Percentiles rank a stretch among this genome's conserved stretches.
phyloP scores from a whole-genome alignment of 2,888 invertebrate genomes.

The Matsumyia berberina region DNA sequence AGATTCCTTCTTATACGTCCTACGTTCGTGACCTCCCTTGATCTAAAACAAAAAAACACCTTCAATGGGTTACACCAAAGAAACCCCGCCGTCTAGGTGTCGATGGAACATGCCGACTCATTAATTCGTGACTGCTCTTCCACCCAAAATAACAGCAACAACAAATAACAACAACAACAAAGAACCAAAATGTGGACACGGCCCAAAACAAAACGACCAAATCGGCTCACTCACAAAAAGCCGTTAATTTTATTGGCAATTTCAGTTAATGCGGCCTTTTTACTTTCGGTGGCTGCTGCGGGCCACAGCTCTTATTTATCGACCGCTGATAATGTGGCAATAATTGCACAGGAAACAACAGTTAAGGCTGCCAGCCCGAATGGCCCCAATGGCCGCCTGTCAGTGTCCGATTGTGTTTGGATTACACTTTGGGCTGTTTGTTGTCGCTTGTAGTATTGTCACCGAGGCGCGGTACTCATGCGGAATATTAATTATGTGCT shows the following conservation, averaged over 20 bases:
- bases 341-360: conserved; percentile 65
- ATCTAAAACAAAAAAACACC: conserved; percentile 26
- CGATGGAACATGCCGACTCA: conserved; percentile 55
- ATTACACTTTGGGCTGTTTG: conserved; percentile 14
- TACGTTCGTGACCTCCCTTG: background rate
- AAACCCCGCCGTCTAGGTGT: conserved; percentile 49
- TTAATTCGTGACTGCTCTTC: conserved; percentile 51
- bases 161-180: too few relatives aligned
- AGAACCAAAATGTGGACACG: background rate
- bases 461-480: conserved; percentile 13
- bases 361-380: conserved; percentile 17
- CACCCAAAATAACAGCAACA: background rate
- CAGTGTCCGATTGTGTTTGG: conserved; percentile 29
- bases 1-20: conserved; percentile 44
- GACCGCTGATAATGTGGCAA: conserved; percentile 68
- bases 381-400: background rate
- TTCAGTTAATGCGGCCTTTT: conserved; percentile 43
- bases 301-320: conserved; percentile 52
- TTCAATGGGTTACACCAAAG: conserved; percentile 9
- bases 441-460: conserved; percentile 35
- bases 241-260: conserved; percentile 64
- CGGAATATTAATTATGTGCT: conserved; percentile 21
- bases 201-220: conserved; percentile 2
- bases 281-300: conserved; percentile 7
- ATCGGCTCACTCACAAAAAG: conserved; percentile 18